These are phyloP conservation scores for Nyleta sp. DNA, from an alignment of 2,888 invertebrate species.

Conservation along the genomic window DNA sequence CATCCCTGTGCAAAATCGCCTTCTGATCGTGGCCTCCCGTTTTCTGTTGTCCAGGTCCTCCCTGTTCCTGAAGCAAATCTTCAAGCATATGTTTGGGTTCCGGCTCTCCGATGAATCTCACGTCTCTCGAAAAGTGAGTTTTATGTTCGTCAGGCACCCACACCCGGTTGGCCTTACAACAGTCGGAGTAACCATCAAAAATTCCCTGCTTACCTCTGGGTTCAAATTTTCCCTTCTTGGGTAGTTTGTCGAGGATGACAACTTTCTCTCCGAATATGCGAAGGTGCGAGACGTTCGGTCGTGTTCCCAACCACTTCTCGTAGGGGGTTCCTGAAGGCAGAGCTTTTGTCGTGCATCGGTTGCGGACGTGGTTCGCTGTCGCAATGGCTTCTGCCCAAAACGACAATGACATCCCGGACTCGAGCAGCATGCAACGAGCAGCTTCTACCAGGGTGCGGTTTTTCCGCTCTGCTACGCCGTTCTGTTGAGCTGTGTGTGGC, in stretches of 20 bases:
- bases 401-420: constrained; percentile 58
- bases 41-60: too few relatives aligned
- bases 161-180: constrained; percentile 10
- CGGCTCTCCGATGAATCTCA: not conserved
- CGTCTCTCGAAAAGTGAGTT: not conserved
- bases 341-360: constrained; percentile 17
- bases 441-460: constrained; percentile 27
- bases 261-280: constrained; percentile 1
- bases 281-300: not conserved
- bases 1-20: too few relatives aligned
- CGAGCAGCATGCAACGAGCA: constrained; percentile 51
- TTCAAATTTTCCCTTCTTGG: constrained; percentile 5
- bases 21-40: too few relatives aligned
- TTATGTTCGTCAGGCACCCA: constrained; percentile 13
- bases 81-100: too few relatives aligned
- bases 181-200: constrained; percentile 35
- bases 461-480: not conserved
- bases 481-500: constrained; percentile 52
- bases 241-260: not conserved
- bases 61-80: too few relatives aligned
- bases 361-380: constrained; percentile 59
- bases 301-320: not conserved
- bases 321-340: not conserved
- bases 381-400: constrained; percentile 69
- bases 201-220: not conserved